phyloP scores from a whole-genome alignment of 2,888 invertebrate genomes.

The Villa cingulata region DNA sequence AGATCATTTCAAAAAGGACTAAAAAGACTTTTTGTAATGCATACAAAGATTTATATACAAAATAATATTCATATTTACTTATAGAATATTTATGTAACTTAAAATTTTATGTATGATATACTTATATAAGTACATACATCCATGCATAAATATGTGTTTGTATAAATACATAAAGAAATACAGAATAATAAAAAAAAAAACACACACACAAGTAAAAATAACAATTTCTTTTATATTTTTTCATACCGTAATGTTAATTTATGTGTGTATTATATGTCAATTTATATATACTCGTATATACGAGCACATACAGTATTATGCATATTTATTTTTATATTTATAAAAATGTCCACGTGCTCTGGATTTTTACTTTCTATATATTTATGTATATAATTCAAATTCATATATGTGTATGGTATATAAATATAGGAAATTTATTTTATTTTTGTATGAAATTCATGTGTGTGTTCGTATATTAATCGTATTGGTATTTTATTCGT shows the following conservation, averaged over 20 bases:
- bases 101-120: not conserved
- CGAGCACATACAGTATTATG: no score
- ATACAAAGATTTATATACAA: no score
- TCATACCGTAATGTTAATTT: no score
- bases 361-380: not conserved
- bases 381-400: no score
- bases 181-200: no score
- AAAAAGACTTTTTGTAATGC: not conserved
- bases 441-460: not conserved
- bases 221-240: no score
- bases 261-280: not conserved
- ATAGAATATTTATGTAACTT: not conserved
- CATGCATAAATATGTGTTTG: not conserved
- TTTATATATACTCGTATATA: not conserved
- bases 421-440: no score
- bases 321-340: not conserved
- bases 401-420: no score
- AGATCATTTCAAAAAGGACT: constrained; percentile 6
- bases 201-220: no score
- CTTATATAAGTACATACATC: not conserved
- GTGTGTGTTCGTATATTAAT: not conserved
- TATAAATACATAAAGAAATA: no score
- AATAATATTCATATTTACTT: no score
- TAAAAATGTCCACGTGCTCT: not conserved
- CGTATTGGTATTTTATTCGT: no score